These are phyloP conservation scores for Epiblema foenella DNA, from an alignment of 2,888 invertebrate genomes.

Conservation along the genomic window DNA sequence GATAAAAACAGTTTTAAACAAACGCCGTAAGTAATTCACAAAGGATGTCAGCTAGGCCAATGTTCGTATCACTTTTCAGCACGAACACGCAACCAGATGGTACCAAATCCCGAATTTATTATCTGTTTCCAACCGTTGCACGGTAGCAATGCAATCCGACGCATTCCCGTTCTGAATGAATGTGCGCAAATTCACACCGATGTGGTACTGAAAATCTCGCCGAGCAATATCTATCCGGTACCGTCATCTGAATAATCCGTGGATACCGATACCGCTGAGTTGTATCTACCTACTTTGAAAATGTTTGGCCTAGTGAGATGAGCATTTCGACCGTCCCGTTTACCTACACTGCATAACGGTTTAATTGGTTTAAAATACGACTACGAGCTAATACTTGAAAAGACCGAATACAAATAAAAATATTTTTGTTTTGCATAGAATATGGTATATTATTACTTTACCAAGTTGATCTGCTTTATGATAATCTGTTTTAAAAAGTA, in stretches of 20 bases:
- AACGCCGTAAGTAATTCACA: constrained; percentile 59
- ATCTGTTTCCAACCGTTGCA: constrained; percentile 74
- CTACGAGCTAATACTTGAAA: not conserved
- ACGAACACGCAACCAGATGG: constrained; percentile 65
- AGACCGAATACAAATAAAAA: too few species aligned
- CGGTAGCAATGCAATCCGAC: constrained; percentile 63
- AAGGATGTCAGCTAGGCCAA: constrained; percentile 55
- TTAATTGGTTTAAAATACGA: not conserved
- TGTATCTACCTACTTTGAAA: constrained; percentile 40
- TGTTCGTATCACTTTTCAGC: constrained; percentile 69
- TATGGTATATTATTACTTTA: too few species aligned
- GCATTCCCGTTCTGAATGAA: constrained; percentile 62
- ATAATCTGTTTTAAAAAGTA: too few species aligned
- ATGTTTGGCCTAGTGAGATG: constrained; percentile 32
- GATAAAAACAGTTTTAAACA: constrained; percentile 47
- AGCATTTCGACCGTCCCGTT: not conserved
- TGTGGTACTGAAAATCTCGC: constrained; percentile 51
- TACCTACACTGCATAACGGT: not conserved
- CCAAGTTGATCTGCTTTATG: too few species aligned
- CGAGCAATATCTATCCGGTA: constrained; percentile 49
- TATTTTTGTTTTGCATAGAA: too few species aligned
- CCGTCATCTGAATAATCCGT: constrained; percentile 38
- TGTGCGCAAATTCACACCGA: constrained; percentile 62
- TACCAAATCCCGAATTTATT: constrained; percentile 76
- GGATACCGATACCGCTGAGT: constrained; percentile 28